Evolutionary conservation across 2,113 vertebrate genomes (phyloP), one percentile per base, ranked within the genome.

Genomic region (Pseudopodoces humilis): DNA sequence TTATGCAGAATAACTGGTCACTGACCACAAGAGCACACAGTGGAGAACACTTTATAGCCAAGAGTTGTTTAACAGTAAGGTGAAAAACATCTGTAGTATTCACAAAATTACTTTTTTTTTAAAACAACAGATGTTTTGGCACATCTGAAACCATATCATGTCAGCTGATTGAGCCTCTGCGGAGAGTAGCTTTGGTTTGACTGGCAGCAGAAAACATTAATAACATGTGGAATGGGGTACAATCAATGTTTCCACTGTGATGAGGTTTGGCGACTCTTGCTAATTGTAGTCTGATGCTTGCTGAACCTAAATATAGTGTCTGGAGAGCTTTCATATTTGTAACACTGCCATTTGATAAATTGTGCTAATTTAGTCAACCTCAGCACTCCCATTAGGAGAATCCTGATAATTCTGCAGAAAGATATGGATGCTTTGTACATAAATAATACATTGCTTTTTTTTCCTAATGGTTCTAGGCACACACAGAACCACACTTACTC

Each of bases 151-250:
- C 55, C 33, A 10, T 59, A 53, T 69, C 49, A 50, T 77, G 44
- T 88, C 81, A 87, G 82, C 75, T 94, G 86, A 58, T 72, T 33
- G 77, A 83, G 41, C 58, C 62, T 46, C 50, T 94, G 63, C 83
- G 80, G 74, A 75, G 84, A 80, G 25, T 11, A 62, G 39, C 55
- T 95, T 83, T 79, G 75, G 50, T 63, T 89, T 91, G 59, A 25
- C 43, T 75, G 85, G 78, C 75, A 81, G 93, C 84, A 86, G 87
- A 70, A 80, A 87, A 28, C 37, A 72, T 62, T 39, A 62, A 22
- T 72, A 79, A 85, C 89, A 94, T 94, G 86, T 95, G 93, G 81
- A 87, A 39, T 15, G 50, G 71, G 52, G 46, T 33, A 19, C 55
- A 76, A 5, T 80, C 59, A 30, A 1, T 67, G 39, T 50, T 92